Evolutionary conservation across 1,140 invertebrate species (phyloP).

Genomic region (Caerostris darwini): DNA sequence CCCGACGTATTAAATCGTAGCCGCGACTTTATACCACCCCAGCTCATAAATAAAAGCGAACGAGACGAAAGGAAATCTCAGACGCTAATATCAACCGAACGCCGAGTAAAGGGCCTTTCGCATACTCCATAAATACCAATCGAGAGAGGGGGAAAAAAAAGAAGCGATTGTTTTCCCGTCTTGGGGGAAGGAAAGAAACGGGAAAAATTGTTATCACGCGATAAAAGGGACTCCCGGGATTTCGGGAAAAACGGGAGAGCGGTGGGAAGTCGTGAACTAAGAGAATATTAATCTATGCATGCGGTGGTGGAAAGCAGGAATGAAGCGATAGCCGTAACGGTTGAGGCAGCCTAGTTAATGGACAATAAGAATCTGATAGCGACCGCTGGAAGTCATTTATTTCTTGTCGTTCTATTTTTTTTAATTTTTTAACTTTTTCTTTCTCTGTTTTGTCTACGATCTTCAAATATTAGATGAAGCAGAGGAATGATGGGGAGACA

Average conservation of each 20-base stretch:
- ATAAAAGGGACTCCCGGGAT: conserved; percentile 42
- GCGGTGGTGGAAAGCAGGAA: neutral
- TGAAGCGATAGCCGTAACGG: conserved; percentile 32
- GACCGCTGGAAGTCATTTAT: conserved; percentile 2
- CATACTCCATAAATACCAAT: neutral
- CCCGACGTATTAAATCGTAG: neutral
- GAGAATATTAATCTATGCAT: conserved; percentile 38
- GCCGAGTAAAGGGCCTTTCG: neutral
- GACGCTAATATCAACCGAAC: neutral
- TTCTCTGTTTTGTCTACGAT: neutral
- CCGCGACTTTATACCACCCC: neutral
- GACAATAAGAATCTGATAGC: conserved; percentile 9
- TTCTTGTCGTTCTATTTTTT: neutral
- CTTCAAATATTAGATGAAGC: conserved; percentile 14
- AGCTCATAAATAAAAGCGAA: neutral
- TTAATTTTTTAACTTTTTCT: neutral
- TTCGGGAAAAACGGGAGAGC: neutral
- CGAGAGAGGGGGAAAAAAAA: neutral
- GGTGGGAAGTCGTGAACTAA: conserved; percentile 13
- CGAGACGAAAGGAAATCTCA: neutral
- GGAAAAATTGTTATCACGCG: conserved; percentile 14
- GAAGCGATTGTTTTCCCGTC: neutral
- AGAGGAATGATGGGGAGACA: too few relatives aligned
- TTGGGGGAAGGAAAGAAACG: neutral
- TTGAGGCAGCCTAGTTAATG: neutral